Base-by-base conservation (phyloP, 2,888 invertebrate genomes). In the Agrochola circellaris region DNA sequence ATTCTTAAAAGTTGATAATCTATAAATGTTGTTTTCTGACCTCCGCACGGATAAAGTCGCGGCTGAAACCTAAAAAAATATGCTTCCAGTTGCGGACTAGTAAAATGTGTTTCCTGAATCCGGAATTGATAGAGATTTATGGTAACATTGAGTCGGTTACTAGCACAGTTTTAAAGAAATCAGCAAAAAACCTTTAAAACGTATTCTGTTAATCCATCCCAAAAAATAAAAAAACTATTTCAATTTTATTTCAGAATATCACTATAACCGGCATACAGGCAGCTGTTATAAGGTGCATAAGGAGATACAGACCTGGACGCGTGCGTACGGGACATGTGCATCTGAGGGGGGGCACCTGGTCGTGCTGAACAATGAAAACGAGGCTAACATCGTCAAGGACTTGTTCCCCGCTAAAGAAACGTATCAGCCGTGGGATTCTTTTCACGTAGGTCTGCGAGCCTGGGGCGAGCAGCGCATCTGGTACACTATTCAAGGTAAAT, bases 261-360 rank as follows among this genome's bases (percentile, higher is more conserved):
- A 67, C n/a, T 38, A 34, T 8, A 69, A 68, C 7, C 17, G n/a
- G 17, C 34, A 34, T 20, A 85, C 81, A 11, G 75, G 82, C 26
- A 82, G 60, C 17, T 82, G 85, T 61, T 82, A 85, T 48, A 82
- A 82, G 34, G 38, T 71, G 1, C 85, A 82, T 20, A 5, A 6
- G 2, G 0, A 56, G 2, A 2, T 3, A 7, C 38, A 48, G 4
- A 20, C 26, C 7, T 82, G 82, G 82, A 23, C 30, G 13, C 51
- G 26, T 5, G 82, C 82, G 15, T 71, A 70, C 42, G 54, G 61
- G 34, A 68, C 75, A 30, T 82, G 82, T 38, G 70, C 58, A 0
- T 56, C 62, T 30, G 82, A 82, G 54, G 82, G 82, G 5, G 81
- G 67, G 0, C 54, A 84, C 66, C 67, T 82, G 62, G 81, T 74